Percentiles rank a stretch among this genome's conserved stretches.
Evolutionary conservation across 2,888 invertebrate genomes (phyloP).

Genomic region (Drosophila affinis): DNA sequence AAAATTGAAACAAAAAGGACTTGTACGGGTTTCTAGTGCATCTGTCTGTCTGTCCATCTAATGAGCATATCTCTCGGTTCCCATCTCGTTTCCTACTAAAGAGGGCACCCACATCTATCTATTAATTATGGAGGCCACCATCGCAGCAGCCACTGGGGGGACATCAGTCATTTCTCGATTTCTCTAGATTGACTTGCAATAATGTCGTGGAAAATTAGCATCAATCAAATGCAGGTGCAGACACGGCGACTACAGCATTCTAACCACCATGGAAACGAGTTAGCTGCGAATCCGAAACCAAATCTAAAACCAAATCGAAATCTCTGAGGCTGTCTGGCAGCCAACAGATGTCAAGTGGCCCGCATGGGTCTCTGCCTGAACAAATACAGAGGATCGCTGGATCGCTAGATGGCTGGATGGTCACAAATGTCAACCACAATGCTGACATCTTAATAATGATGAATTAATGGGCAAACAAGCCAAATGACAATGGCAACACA

Average conservation of each 20-base stretch:
- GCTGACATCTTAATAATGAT: slow-evolving; percentile 83
- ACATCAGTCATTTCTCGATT: slow-evolving; percentile 57
- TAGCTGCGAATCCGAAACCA: slow-evolving; percentile 12
- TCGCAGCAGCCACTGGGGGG: slow-evolving; percentile 12
- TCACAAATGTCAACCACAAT: slow-evolving; percentile 79
- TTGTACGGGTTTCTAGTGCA: slow-evolving; percentile 21
- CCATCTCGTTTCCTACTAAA: slow-evolving; percentile 33
- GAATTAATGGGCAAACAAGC: slow-evolving; percentile 81
- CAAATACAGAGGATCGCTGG: slow-evolving; percentile 12
- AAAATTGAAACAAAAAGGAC: slow-evolving; percentile 5
- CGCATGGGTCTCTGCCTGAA: slow-evolving; percentile 52
- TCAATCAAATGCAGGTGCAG: slow-evolving; percentile 77
- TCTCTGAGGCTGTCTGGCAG: slow-evolving; percentile 51
- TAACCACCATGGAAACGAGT: slow-evolving; percentile 22
- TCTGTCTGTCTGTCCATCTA: slow-evolving; percentile 31
- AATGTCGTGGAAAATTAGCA: slow-evolving; percentile 75
- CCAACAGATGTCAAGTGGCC: slow-evolving; percentile 78
- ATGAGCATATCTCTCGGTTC: slow-evolving; percentile 20
- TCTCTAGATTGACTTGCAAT: slow-evolving; percentile 64
- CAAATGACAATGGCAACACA: slow-evolving; percentile 56
- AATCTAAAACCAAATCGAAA: slow-evolving; percentile 31
- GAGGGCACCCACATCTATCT: slow-evolving; percentile 65
- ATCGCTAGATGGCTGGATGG: slow-evolving; percentile 32
- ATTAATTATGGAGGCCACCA: slow-evolving; percentile 44
- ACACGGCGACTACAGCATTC: slow-evolving; percentile 16